A percentile compares a stretch with the other conserved stretches of the same genome.
Evolutionary conservation across 2,888 invertebrate genomes (phyloP).

Genomic region (Oscheius myriophilus): DNA sequence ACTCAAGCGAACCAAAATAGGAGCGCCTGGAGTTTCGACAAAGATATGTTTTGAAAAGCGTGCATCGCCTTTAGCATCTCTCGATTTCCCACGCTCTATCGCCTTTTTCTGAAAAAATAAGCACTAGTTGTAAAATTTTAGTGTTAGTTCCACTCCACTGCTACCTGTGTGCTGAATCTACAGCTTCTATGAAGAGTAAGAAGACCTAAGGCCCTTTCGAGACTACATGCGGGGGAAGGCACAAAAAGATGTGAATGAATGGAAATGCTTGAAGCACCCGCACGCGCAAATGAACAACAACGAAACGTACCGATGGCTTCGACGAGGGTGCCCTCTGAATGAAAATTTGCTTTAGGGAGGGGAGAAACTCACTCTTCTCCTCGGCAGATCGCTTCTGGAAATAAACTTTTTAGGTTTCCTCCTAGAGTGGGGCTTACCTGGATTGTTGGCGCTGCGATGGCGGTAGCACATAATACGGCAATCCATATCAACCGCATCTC

Average conservation of each 20-base stretch:
- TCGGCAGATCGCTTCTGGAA: constrained; percentile 16
- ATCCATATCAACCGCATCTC: constrained; percentile 16
- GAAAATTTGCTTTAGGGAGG: no score
- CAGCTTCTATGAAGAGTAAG: background rate
- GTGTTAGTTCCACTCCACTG: background rate
- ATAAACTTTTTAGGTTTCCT: background rate
- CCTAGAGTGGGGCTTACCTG: background rate
- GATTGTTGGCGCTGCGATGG: constrained; percentile 8
- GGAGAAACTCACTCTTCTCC: background rate
- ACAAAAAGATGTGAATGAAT: constrained; percentile 22
- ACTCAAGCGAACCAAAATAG: no score
- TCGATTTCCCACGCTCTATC: no score
- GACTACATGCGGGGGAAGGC: constrained; percentile 16
- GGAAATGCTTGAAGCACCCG: constrained; percentile 19
- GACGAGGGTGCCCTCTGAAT: background rate
- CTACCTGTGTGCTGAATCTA: background rate
- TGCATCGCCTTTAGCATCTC: no score
- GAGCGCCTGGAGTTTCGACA: no score
- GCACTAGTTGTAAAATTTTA: background rate
- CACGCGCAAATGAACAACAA: constrained; percentile 17
- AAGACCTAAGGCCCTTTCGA: constrained; percentile 15
- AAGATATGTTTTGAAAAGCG: no score
- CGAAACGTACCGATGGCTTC: constrained; percentile 19
- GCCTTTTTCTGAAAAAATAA: background rate
- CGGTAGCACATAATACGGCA: constrained; percentile 3